Evolutionary conservation across 2,888 invertebrate species (phyloP).

Genomic region (Scrobipalpa atriplicella): DNA sequence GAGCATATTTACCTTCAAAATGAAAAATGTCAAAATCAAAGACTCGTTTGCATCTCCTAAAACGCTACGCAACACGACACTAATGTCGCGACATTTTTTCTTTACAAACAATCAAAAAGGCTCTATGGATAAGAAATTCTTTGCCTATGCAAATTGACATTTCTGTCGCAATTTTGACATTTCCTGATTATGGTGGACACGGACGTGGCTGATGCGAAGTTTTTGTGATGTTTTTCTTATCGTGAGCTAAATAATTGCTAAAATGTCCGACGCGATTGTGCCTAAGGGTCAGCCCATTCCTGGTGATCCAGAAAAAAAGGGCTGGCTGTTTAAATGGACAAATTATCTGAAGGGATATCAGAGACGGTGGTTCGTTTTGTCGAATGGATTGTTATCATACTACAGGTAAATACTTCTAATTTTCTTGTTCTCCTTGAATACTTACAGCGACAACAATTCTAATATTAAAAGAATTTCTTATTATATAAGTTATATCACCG

Average conservation of each 20-base stretch:
- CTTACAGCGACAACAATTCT: not conserved
- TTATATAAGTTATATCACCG: conserved; percentile 20
- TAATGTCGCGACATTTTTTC: conserved; percentile 1
- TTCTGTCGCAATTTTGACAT: conserved; percentile 32
- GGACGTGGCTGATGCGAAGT: conserved; percentile 70
- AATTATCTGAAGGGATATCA: conserved; percentile 99
- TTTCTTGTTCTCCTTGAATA: conserved; percentile 27
- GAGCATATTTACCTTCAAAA: not conserved
- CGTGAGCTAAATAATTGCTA: conserved; percentile 53
- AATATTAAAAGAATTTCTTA: not conserved
- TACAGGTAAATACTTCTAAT: conserved; percentile 88
- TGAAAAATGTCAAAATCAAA: conserved; percentile 22
- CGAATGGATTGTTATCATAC: conserved; percentile 97
- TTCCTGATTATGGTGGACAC: conserved; percentile 54
- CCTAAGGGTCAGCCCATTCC: conserved; percentile 75
- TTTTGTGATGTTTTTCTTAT: conserved; percentile 71
- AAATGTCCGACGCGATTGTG: conserved; percentile 76
- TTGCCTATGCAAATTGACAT: not conserved
- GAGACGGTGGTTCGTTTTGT: conserved; percentile 99
- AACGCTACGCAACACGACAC: not conserved
- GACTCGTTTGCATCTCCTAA: conserved; percentile 5
- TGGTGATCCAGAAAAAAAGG: conserved; percentile 92
- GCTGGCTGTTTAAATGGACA: conserved; percentile 99
- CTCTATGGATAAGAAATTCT: not conserved
- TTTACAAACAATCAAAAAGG: not conserved